phyloP scores from a whole-genome alignment of 2,113 vertebrate genomes.

The Pelobates fuscus region DNA sequence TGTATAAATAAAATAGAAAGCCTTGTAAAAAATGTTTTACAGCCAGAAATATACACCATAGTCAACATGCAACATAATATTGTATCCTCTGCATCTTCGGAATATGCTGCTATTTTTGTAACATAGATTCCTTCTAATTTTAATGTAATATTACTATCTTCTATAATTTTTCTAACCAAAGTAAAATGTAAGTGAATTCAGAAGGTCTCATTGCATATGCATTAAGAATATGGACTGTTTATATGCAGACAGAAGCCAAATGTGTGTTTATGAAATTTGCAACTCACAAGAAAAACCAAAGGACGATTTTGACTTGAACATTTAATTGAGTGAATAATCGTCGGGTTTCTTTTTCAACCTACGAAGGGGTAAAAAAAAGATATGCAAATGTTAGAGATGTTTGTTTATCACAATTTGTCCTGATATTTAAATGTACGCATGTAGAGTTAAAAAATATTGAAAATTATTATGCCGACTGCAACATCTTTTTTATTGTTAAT shows the following conservation, averaged over 20 bases:
- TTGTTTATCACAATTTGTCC: neutral
- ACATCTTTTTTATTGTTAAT: conserved; percentile 18
- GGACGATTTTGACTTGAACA: neutral
- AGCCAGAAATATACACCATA: conserved; percentile 23
- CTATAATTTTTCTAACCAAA: conserved; percentile 49
- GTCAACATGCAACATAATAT: conserved; percentile 43
- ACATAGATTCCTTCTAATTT: conserved; percentile 49
- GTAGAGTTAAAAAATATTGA: neutral
- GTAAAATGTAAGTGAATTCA: conserved; percentile 35
- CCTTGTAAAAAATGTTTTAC: conserved; percentile 45
- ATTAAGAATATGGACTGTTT: conserved; percentile 28
- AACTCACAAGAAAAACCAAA: neutral
- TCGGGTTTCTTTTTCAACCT: neutral
- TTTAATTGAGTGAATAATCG: conserved; percentile 29
- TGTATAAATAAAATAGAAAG: conserved; percentile 40
- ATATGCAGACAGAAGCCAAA: conserved; percentile 16
- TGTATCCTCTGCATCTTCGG: conserved; percentile 16
- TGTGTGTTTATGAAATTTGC: conserved; percentile 14
- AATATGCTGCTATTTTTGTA: conserved; percentile 9
- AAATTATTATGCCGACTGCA: conserved; percentile 1
- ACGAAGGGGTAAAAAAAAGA: neutral
- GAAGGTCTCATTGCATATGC: conserved; percentile 25
- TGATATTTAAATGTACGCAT: neutral
- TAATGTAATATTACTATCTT: conserved; percentile 50
- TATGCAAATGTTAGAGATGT: neutral